Evolutionary conservation across 2,113 vertebrate genomes (phyloP), one percentile per base, ranked within the genome.

Genomic region (Tenrec ecaudatus): DNA sequence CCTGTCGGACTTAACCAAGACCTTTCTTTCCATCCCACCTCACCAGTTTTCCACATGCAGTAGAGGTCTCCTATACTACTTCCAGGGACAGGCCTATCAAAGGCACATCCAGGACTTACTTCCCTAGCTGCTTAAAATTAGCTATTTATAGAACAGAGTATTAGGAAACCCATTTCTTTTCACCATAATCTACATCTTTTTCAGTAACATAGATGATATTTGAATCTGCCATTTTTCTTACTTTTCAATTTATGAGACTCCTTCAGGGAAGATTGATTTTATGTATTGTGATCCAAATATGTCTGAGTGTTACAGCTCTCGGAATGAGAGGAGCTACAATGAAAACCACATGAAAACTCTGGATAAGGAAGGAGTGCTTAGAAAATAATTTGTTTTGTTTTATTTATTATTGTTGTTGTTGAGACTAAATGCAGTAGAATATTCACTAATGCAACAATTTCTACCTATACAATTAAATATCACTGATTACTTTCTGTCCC

Each of bases 231-330:
- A 19, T 7, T 90, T 77, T 16, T 3, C 60, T 94, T 38, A 69
- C 58, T 85, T 79, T 15, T 40, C 20, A 96, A 22, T 75, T 82
- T 40, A 47, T 90, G 79, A 53, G 27, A 15, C 19, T 6, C 10
- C 64, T 0, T n/a, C 71, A 66, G 31, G 40, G 12, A 75, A 80
- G 27, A 89, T 64, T 9, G 12, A 38, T 29, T 2, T 53, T 14
- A 60, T 89, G 85, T 31, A 94, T 66, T 87, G 53, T 86, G 82
- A 68, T 9, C 36, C 25, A 69, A 7, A 91, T 84, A 83, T 76
- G 27, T 95, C 9, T 23, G 86, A 80, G 38, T 87, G 3, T 62
- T 89, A 80, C 4, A 76, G 3, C 0, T 87, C 87, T 73, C 60
- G 12, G 47, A 53, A 12, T 53, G 47, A 53, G 47, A 53, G 47